Base-by-base conservation (phyloP, 2,888 invertebrate species). In the Thera britannica region DNA sequence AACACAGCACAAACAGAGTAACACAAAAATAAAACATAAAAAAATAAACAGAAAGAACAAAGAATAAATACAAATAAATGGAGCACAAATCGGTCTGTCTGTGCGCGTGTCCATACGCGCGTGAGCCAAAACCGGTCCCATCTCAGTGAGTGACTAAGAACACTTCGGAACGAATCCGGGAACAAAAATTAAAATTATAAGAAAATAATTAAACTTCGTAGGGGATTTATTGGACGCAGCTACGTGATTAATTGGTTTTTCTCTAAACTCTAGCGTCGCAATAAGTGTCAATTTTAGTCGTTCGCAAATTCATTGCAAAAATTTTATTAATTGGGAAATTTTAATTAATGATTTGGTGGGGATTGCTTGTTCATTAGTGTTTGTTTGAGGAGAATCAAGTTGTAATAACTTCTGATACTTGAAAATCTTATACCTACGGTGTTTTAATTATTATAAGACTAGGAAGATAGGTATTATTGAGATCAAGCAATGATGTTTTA, bases 191-290 rank as follows among this genome's bases (percentile, higher is more conserved):
- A 92, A 93, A 94, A 93, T 94, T 92, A 93, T 94, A 94, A 93
- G 93, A 93, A 94, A 93, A 93, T 93, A 94, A 94, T 94, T 93
- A 92, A 91, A 92, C 88, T 89, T 86, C 89, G 92, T 90, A 88
- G 89, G 89, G 92, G 89, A 94, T 93, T 94, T 94, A 94, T 94
- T 92, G 92, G 91, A 89, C 87, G 86, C 85, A 84, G 83, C 83
- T 85, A 87, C 90, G 90, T 94, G 94, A 94, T 94, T 94, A 93
- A 94, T 94, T 93, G 91, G 85, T 89, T 89, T 75, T 88, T 87
- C 82, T 78, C 86, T 84, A 89, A 90, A 87, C 89, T 86, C 78
- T 73, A 77, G 77, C 79, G 85, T 89, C 87, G 92, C 88, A 93
- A 93, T 93, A 93, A 94, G 92, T 93, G 93, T 93, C 92, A 93